Conservation (phyloP, 2,888 invertebrate genomes). For the Rotaria magnacalcarata region DNA sequence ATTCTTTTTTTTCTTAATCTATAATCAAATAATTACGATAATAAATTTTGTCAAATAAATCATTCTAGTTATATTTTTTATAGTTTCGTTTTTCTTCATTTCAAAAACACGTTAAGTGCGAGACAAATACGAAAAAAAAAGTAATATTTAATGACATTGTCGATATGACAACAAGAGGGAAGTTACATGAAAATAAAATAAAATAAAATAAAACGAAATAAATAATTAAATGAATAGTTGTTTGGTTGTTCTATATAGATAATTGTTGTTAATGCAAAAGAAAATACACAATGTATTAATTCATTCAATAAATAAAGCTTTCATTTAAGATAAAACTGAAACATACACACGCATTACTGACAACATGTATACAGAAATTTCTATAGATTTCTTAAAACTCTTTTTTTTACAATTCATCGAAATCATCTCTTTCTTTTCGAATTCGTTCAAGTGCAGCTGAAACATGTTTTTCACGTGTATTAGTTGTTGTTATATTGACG, state of each 20-base stretch:
- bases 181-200: not conserved
- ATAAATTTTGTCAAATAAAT: not conserved
- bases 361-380: not conserved
- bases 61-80: not conserved
- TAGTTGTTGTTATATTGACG: not conserved
- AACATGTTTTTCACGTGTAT: slow-evolving; percentile 3
- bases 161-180: not conserved
- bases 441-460: slow-evolving; percentile 9
- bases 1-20: not conserved
- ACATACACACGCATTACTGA: not conserved
- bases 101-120: not conserved
- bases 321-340: not conserved
- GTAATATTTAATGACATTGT: not conserved
- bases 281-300: too few species aligned
- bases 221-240: not conserved
- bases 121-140: not conserved
- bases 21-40: not conserved
- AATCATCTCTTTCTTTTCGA: slow-evolving; percentile 23
- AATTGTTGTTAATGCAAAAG: not conserved
- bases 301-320: too few species aligned
- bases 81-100: too few species aligned
- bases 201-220: not conserved
- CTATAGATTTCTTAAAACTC: too few species aligned
- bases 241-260: not conserved
- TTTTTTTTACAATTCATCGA: not conserved